Evolutionary conservation across 2,797 vertebrate genomes (phyloP), one percentile per base, ranked within the genome.

Genomic region (Catamblyrhynchus diadema): DNA sequence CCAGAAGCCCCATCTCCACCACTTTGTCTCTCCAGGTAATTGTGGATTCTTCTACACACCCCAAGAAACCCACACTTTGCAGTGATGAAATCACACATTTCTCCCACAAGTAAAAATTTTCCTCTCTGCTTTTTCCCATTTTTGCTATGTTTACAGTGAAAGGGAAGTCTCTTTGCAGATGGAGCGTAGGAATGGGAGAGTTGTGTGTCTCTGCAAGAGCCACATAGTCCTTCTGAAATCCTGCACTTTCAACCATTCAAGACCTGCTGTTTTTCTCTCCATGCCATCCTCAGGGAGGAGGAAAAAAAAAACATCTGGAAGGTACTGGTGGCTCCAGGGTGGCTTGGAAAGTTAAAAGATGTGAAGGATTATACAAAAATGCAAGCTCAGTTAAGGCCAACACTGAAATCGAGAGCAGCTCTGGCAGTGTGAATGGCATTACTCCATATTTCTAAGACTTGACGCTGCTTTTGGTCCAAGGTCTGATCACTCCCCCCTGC

Each of bases 11-110:
- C 25, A n/a, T 51, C 37, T 41, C 45, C 39, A 64, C 8, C 5
- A 4, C 37, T 86, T 75, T 44, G 10, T 60, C 61, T 83, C 27
- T 67, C 70, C 70, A 92, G 86, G 86, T 92, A 84, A 67, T 65
- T 86, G 86, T 69, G 57, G 86, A 71, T 92, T 88, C 86, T 95
- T 78, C 42, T 81, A 81, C 81, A 61, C 70, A 72, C 14, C 39
- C 35, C 54, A 77, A 79, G 78, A 94, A 91, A 65, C 54, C 59
- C 64, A 88, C 93, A 66, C 33, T 60, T 93, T 0, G 0, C 62
- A 84, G 30, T 75, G 92, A 90, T 79, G 86, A 90, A 92, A 96
- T 94, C 86, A 81, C 86, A 93, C 86, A 92, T 96, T 86, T 93
- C 91, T 84, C 90, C 86, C 91, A 93, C 94, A 78, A 72, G 47